Conservation (phyloP, 2,113 vertebrate genomes). For the Thunnus maccoyii region DNA sequence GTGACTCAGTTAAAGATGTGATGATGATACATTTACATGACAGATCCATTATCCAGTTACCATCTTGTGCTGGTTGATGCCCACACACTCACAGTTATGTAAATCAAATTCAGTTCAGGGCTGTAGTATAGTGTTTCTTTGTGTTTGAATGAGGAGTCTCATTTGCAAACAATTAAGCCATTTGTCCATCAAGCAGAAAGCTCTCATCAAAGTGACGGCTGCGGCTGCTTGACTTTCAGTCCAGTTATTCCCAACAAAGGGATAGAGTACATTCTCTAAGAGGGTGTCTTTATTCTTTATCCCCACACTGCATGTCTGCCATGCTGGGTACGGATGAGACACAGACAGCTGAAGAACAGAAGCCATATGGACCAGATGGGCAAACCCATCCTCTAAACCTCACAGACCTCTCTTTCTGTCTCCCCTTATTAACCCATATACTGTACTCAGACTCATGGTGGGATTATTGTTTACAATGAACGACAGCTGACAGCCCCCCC, state of each 20-base stretch:
- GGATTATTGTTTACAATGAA: conserved; percentile 52
- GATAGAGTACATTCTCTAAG: conserved; percentile 46
- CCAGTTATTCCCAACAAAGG: conserved; percentile 57
- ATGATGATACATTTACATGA: conserved; percentile 41
- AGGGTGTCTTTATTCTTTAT: conserved; percentile 51
- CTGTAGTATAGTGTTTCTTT: conserved; percentile 26
- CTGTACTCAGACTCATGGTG: conserved; percentile 42
- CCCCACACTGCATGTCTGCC: conserved; percentile 44
- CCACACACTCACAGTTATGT: conserved; percentile 61
- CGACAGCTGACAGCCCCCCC: conserved; percentile 26
- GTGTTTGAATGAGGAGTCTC: conserved; percentile 14
- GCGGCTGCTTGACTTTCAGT: conserved; percentile 39
- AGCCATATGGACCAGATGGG: conserved; percentile 73
- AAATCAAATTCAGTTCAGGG: conserved; percentile 51
- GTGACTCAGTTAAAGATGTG: conserved; percentile 44
- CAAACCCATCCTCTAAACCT: conserved; percentile 54
- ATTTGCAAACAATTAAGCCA: conserved; percentile 55
- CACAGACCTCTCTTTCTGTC: conserved; percentile 44
- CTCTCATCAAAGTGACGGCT: conserved; percentile 33
- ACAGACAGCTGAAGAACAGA: conserved; percentile 43
- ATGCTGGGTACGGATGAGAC: conserved; percentile 31
- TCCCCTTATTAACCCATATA: conserved; percentile 69
- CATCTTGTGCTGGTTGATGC: conserved; percentile 39
- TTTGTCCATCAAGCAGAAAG: conserved; percentile 54
- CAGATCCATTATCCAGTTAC: conserved; percentile 27